Percentiles rank a stretch among this genome's conserved stretches.
phyloP scores from a whole-genome alignment of 2,888 invertebrate species.

The Thyatira batis region DNA sequence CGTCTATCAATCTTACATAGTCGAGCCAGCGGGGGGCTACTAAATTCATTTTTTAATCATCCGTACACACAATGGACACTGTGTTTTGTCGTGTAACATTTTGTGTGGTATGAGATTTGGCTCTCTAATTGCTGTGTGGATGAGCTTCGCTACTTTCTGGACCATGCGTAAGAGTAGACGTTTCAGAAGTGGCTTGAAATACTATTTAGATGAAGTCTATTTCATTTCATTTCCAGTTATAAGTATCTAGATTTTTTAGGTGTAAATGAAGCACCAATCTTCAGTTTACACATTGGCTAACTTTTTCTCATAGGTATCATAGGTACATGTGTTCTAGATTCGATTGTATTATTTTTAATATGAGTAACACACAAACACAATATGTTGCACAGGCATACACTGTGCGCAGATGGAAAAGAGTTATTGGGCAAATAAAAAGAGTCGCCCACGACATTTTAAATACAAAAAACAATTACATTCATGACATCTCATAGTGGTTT shows the following conservation, averaged over 20 bases:
- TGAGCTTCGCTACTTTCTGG: no score
- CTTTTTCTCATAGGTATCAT: no score
- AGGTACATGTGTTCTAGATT: no score
- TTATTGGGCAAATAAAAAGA: conserved; percentile 46
- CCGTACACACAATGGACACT: conserved; percentile 19
- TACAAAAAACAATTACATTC: conserved; percentile 66
- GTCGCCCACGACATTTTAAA: conserved; percentile 51
- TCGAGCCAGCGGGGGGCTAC: conserved; percentile 62
- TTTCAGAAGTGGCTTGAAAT: neutral
- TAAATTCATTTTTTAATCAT: conserved; percentile 54
- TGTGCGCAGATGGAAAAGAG: conserved; percentile 32
- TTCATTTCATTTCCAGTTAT: no score
- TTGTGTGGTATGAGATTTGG: conserved; percentile 4
- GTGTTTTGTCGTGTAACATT: conserved; percentile 21
- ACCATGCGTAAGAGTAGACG: no score
- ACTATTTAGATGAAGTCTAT: no score
- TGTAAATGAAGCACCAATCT: no score
- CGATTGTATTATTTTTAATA: no score
- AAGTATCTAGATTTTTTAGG: no score
- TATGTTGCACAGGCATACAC: neutral
- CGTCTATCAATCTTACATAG: conserved; percentile 76
- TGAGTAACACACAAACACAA: no score
- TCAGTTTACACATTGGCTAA: no score
- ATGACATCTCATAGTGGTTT: conserved; percentile 53
- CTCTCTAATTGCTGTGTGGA: neutral